phyloP scores from a whole-genome alignment of 1,140 invertebrate genomes.

The Hylaeus volcanicus region DNA sequence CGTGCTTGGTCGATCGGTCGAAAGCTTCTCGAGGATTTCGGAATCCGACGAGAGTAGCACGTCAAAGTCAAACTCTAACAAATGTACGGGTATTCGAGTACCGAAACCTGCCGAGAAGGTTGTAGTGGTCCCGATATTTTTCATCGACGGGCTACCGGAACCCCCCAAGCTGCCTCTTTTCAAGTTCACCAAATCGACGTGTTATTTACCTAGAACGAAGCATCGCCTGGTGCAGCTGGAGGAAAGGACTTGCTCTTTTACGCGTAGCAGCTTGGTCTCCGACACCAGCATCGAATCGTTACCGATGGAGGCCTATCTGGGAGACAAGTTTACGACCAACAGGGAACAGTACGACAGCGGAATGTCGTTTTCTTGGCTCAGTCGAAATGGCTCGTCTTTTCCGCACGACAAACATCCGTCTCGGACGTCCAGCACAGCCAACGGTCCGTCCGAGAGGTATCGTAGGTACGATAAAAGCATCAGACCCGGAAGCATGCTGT shows the following conservation, averaged over 20 bases:
- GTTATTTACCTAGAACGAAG: neutral
- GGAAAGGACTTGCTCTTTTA: neutral
- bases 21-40: neutral
- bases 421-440: too few species aligned
- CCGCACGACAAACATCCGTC: too few species aligned
- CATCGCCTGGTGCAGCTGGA: slow-evolving; percentile 2
- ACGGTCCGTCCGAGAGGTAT: neutral
- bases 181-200: slow-evolving; percentile 4
- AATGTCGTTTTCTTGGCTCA: slow-evolving; percentile 3
- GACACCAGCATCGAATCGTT: neutral
- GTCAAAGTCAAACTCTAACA: neutral
- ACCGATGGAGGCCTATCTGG: neutral
- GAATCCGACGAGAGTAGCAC: neutral
- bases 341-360: neutral
- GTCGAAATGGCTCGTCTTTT: neutral
- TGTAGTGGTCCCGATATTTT: slow-evolving; percentile 58
- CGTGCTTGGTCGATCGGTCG: neutral
- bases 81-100: neutral
- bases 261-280: neutral
- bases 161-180: slow-evolving; percentile 1
- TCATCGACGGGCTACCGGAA: slow-evolving; percentile 43
- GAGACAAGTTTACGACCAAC: neutral
- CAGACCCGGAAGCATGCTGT: neutral
- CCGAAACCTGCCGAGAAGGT: slow-evolving; percentile 42
- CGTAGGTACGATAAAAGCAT: neutral